These are phyloP conservation scores for Aspidapion aeneum DNA, from an alignment of 2,888 invertebrate species.

Conservation along the genomic window DNA sequence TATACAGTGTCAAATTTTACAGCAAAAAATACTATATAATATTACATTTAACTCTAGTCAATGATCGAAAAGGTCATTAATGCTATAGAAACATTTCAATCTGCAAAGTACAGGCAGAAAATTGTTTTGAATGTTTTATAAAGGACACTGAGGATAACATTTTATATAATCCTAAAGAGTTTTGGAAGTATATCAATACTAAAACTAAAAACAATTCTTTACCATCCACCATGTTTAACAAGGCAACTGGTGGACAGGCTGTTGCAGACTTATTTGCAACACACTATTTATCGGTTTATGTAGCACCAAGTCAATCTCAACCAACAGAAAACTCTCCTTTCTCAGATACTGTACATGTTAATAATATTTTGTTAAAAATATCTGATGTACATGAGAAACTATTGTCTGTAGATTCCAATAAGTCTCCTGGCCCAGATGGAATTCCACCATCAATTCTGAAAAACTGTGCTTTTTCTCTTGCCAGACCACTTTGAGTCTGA, in stretches of 20 bases:
- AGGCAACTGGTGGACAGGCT: background rate
- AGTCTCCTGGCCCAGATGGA: background rate
- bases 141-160: background rate
- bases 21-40: too few species aligned
- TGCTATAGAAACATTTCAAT: too few species aligned
- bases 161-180: background rate
- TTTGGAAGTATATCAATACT: background rate
- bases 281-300: background rate
- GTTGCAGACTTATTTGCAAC: background rate
- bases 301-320: background rate
- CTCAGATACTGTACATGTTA: background rate
- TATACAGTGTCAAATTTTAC: too few species aligned
- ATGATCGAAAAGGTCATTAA: too few species aligned
- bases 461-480: background rate
- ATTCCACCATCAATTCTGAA: background rate
- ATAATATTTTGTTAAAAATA: background rate
- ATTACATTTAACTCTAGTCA: too few species aligned
- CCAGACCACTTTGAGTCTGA: background rate
- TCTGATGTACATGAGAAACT: too few species aligned
- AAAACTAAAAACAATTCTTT: background rate
- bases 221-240: background rate
- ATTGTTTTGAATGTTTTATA: too few species aligned
- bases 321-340: background rate
- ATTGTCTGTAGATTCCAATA: background rate
- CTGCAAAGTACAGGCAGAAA: too few species aligned